These are phyloP conservation scores for Porites lobata DNA, from an alignment of 92 coral and sea anemone species.

Conservation along the genomic window DNA sequence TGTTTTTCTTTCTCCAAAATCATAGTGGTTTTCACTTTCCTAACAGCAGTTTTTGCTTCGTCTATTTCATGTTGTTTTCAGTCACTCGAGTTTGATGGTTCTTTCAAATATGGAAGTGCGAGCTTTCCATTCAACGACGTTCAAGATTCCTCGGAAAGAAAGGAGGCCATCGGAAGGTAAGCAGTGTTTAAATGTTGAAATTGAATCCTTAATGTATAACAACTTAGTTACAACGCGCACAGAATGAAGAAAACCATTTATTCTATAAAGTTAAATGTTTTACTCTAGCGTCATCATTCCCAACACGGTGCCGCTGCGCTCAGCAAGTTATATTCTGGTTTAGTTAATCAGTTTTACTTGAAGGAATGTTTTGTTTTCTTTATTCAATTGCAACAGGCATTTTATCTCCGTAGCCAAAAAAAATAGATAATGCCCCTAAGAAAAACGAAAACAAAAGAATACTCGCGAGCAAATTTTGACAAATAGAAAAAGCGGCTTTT, in stretches of 20 bases:
- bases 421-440: not conserved
- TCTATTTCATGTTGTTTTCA: not conserved
- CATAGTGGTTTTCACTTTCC: not conserved
- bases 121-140: not conserved
- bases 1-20: not conserved
- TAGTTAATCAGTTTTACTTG: not conserved
- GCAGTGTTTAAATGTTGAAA: not conserved
- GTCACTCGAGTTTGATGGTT: not conserved
- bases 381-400: not conserved
- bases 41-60: no score
- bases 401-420: not conserved
- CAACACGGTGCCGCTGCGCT: not conserved
- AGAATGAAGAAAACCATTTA: not conserved
- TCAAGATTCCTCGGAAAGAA: conserved; percentile 65
- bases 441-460: not conserved
- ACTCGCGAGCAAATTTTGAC: no score
- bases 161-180: conserved; percentile 66
- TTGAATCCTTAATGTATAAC: no score
- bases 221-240: not conserved
- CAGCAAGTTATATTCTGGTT: not conserved
- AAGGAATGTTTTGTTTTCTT: not conserved
- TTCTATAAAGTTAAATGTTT: not conserved
- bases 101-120: not conserved
- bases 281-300: not conserved
- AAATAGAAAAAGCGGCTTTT: not conserved